Percentiles rank a stretch among this genome's conserved stretches.
Conservation (phyloP, 1,140 invertebrate genomes). For the Tetranychus urticae region DNA sequence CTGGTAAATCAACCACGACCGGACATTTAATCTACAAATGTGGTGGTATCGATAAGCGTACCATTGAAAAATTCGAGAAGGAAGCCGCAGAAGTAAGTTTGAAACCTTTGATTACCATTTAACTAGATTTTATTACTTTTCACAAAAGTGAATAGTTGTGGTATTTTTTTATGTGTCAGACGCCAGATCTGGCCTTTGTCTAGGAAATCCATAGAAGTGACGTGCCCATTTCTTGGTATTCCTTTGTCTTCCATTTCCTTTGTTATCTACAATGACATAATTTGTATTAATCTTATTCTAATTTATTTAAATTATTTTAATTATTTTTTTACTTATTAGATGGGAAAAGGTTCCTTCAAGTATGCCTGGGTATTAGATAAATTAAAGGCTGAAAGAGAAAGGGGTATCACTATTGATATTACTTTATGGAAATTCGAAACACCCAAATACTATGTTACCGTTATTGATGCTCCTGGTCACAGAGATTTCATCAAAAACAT, state of each 20-base stretch:
- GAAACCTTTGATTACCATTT: not conserved
- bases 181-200: too few relatives aligned
- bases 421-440: conserved; percentile 38
- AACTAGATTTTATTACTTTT: too few relatives aligned
- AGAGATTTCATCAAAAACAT: conserved; percentile 41
- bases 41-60: conserved; percentile 34
- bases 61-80: conserved; percentile 36
- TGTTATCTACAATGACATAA: too few relatives aligned
- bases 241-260: too few relatives aligned
- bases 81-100: conserved; percentile 26
- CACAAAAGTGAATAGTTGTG: too few relatives aligned
- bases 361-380: conserved; percentile 37
- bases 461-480: conserved; percentile 36
- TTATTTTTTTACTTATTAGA: conserved; percentile 13
- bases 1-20: conserved; percentile 34
- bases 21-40: conserved; percentile 38
- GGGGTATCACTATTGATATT: conserved; percentile 39
- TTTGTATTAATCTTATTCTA: too few relatives aligned
- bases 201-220: too few relatives aligned
- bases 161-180: too few relatives aligned
- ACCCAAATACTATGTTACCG: conserved; percentile 31
- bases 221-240: too few relatives aligned
- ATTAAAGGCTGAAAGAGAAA: conserved; percentile 34
- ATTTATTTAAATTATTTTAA: too few relatives aligned
- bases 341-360: conserved; percentile 35